Percentiles rank a stretch among this genome's conserved stretches.
phyloP scores from a whole-genome alignment of 1,140 invertebrate species.

The Listronotus bonariensis region DNA sequence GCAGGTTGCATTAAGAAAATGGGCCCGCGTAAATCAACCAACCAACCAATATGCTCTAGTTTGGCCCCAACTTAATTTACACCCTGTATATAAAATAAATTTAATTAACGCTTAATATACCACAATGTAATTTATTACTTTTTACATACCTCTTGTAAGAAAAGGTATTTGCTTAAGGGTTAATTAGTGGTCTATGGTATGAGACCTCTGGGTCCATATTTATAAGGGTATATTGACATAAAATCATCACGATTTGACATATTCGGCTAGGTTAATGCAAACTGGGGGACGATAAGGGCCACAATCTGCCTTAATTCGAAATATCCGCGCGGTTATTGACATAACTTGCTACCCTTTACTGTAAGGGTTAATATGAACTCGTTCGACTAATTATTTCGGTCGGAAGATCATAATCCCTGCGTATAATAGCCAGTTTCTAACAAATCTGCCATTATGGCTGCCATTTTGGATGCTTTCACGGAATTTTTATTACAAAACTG shows the following conservation, averaged over 20 bases:
- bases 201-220: neutral
- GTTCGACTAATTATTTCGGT: slow-evolving; percentile 57
- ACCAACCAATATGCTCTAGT: too few relatives aligned
- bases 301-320: slow-evolving; percentile 55
- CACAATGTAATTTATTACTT: too few relatives aligned
- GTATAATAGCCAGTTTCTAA: slow-evolving; percentile 55
- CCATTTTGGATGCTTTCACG: slow-evolving; percentile 42
- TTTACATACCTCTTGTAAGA: too few relatives aligned
- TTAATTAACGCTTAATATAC: too few relatives aligned
- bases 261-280: slow-evolving; percentile 19
- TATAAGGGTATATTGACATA: slow-evolving; percentile 12
- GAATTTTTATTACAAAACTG: slow-evolving; percentile 3
- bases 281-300: slow-evolving; percentile 36
- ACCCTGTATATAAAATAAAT: too few relatives aligned
- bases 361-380: slow-evolving; percentile 56
- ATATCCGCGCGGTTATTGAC: slow-evolving; percentile 56
- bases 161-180: too few relatives aligned
- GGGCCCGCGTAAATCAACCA: too few relatives aligned
- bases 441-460: slow-evolving; percentile 55
- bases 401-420: slow-evolving; percentile 56
- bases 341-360: slow-evolving; percentile 51
- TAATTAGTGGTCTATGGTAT: too few relatives aligned
- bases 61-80: too few relatives aligned
- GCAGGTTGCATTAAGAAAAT: too few relatives aligned
- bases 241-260: slow-evolving; percentile 19